A percentile compares a stretch with the other conserved stretches of the same genome.
Conservation (phyloP, 2,888 invertebrate genomes). For the Endotricha flammealis region DNA sequence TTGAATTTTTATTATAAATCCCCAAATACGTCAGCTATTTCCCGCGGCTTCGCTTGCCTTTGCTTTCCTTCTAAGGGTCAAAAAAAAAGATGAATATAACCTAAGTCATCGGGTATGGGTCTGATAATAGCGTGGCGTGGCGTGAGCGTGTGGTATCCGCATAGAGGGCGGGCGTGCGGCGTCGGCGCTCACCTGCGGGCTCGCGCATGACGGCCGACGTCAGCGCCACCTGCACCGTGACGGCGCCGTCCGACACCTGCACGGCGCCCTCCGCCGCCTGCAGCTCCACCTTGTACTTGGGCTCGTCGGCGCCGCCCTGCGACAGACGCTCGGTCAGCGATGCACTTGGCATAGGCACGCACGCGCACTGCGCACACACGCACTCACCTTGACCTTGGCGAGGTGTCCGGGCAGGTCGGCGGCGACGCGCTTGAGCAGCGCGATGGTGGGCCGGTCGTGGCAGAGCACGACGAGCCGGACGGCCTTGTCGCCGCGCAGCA, state of each 20-base stretch:
- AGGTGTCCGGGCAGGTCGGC: slow-evolving; percentile 90
- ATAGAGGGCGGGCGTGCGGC: background rate
- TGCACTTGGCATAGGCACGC: no score
- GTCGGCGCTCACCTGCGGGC: slow-evolving; percentile 72
- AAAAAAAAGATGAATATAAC: no score
- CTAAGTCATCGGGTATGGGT: no score
- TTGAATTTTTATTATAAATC: no score
- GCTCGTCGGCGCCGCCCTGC: slow-evolving; percentile 54
- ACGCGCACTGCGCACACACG: background rate
- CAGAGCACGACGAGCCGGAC: slow-evolving; percentile 97
- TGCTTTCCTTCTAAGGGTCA: no score
- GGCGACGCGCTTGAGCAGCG: slow-evolving; percentile 91
- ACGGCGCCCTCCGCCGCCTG: slow-evolving; percentile 92
- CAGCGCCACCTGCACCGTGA: slow-evolving; percentile 91
- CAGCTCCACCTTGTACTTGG: slow-evolving; percentile 88
- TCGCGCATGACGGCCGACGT: slow-evolving; percentile 97
- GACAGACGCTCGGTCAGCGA: no score
- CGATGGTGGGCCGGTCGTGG: slow-evolving; percentile 94
- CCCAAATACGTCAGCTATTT: no score
- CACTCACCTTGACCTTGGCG: slow-evolving; percentile 72
- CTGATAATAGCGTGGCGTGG: slow-evolving; percentile 52
- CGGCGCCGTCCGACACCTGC: slow-evolving; percentile 86
- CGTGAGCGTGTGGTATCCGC: slow-evolving; percentile 13
- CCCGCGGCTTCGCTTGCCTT: no score
- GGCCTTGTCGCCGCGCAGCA: slow-evolving; percentile 92